Conservation (phyloP, 2,113 vertebrate species). For the Telmatochromis bifrenatus region DNA sequence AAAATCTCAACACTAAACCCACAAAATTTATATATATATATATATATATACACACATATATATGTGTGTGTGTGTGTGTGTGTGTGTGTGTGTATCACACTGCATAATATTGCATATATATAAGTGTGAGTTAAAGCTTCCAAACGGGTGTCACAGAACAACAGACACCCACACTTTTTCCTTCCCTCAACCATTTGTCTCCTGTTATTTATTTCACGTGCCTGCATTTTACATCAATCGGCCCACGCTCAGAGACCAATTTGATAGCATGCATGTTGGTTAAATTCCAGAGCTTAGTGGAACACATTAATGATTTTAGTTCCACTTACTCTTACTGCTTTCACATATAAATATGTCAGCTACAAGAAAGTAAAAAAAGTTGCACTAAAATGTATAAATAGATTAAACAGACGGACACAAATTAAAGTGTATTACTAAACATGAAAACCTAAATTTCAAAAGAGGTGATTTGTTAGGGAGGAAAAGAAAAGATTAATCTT, state of each 20-base stretch:
- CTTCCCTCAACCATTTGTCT: conserved; percentile 43
- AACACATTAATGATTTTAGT: neutral
- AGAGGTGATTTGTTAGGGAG: neutral
- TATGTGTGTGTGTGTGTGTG: too few species aligned
- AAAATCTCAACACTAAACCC: neutral
- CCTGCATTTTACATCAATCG: conserved; percentile 20
- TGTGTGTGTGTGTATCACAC: neutral
- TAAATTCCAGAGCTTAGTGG: neutral
- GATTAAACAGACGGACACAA: neutral
- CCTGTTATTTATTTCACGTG: conserved; percentile 57
- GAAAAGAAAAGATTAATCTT: neutral
- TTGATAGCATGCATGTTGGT: conserved; percentile 28
- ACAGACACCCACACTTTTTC: neutral
- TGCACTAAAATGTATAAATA: neutral
- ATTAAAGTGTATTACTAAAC: neutral
- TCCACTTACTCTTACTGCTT: neutral
- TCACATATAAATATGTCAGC: neutral
- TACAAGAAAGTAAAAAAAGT: neutral
- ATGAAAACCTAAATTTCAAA: neutral
- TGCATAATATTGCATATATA: neutral
- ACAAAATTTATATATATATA: neutral
- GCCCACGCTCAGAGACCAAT: conserved; percentile 47
- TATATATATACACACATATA: rapidly evolving
- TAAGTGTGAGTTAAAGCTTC: conserved; percentile 30
- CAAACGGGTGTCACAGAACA: conserved; percentile 32